Conservation (phyloP, 2,888 invertebrate genomes). For the Ichneumoninae sp. region DNA sequence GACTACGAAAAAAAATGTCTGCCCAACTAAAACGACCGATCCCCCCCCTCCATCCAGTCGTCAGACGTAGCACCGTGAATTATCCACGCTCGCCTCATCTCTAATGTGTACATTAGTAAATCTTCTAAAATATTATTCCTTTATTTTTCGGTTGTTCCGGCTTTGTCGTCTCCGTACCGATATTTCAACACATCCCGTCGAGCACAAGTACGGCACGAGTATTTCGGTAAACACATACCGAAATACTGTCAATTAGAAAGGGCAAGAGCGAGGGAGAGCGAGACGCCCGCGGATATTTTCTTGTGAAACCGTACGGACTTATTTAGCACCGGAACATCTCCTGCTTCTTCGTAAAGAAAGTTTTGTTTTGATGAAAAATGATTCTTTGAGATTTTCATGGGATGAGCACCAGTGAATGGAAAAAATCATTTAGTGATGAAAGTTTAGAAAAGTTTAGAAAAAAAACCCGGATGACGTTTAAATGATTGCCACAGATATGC, state of each 20-base stretch:
- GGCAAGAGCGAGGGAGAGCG: background rate
- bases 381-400: too few species aligned
- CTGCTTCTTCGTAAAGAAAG: background rate
- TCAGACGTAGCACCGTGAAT: slow-evolving; percentile 7
- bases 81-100: slow-evolving; percentile 11
- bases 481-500: too few species aligned
- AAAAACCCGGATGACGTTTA: too few species aligned
- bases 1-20: slow-evolving; percentile 54
- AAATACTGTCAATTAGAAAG: slow-evolving; percentile 15
- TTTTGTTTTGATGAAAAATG: background rate
- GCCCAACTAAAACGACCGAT: slow-evolving; percentile 42
- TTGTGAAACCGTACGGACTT: background rate
- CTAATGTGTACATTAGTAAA: slow-evolving; percentile 1
- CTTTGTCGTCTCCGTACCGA: background rate
- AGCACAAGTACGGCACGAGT: background rate
- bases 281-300: background rate
- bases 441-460: too few species aligned
- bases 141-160: background rate
- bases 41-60: slow-evolving; percentile 19
- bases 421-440: too few species aligned
- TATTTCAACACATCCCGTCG: background rate
- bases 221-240: background rate
- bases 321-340: background rate
- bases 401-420: too few species aligned
- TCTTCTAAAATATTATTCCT: background rate